Evolutionary conservation across 2,113 vertebrate species (phyloP), one percentile per base, ranked within the genome.

Genomic region (Acrocephalus arundinaceus): DNA sequence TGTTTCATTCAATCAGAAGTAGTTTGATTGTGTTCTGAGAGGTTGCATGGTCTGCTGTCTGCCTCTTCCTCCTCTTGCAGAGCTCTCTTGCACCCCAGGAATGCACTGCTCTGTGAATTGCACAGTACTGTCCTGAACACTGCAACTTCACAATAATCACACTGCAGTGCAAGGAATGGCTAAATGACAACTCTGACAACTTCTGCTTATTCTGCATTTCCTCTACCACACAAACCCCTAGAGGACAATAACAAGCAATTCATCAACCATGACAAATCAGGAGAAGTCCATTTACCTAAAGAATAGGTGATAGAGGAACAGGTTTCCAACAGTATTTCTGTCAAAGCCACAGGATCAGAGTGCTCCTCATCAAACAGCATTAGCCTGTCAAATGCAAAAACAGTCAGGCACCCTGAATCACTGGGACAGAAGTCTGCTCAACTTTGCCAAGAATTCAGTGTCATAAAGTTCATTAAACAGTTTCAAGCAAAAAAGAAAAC

Each of bases 241-340:
- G 27, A 81, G 27, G 3, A 76, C 1, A 28, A 84, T 2, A 2
- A 18, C 27, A 79, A 43, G 39, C 31, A 49, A 75, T 17, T 90
- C 2, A 70, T 46, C n/a, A 22, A 25, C 17, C 13, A 58, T 12
- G 43, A 75, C 33, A 71, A 59, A 83, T 6, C 7, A 22, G 25
- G 27, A 59, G 59, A 93, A 87, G 16, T n/a, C 48, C 8, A 79
- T 87, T 97, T 97, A 99, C 99, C 99, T 98, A 99, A 98, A 97
- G 99, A 99, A 95, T 98, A 96, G 31, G 98, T 98, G 92, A 99
- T 97, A 90, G 98, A 99, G 51, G 98, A 98, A 96, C 99, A 99
- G 39, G 99, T 99, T 93, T 99, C 98, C 75, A 98, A 97, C 66
- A 99, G 97, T 96, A 99, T 99, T 97, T 98, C 98, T 43, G 98